Base-by-base conservation (phyloP, 2,113 vertebrate species). In the Haemorhous mexicanus region DNA sequence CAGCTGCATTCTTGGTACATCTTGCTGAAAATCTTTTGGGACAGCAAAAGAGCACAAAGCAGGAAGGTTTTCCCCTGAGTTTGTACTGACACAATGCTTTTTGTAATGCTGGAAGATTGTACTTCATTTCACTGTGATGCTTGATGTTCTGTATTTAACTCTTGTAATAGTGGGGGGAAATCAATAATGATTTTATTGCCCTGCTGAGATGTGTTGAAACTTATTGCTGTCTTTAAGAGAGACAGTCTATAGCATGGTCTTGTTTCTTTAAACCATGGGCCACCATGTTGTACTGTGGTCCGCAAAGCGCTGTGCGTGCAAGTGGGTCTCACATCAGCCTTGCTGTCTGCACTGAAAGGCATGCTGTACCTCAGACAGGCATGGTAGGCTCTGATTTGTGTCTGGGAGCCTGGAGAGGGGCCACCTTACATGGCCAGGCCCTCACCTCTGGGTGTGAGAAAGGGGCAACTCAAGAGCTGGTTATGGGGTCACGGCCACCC, bases 251-350 rank as follows among this genome's bases (percentile, higher is more conserved):
- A 27, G 4, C 30, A 50, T 62, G 17, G 11, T 55, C 20, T 80
- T 26, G 14, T 68, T 61, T 20, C 39, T 76, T 82, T 87, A 52
- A 80, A 46, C 10, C 16, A 5, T 13, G 1, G 1, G 11, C 37
- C n/a, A 10, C 32, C 0, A 0, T 37, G 7, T 22, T 69, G 21
- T 35, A 27, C 32, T 20, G 22, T 44, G 59, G n/a, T 4, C 33
- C 84, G 37, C 8, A 4, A 18, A 62, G 33, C 0, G 0, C 19
- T 0, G 0, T 28, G 37, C 2, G 3, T 58, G 78, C 49, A 21
- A 17, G 32, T 52, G 27, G 15, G 7, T 70, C 77, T 84, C 24
- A 11, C 6, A n/a, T 32, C 37, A 55, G 18, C 39, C 11, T 28
- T 68, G 32, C n/a, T 76, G 15, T 21, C 59, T 58, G 17, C 6